These are phyloP conservation scores for Silurus aristotelis DNA, from an alignment of 2,797 vertebrate species.

Conservation along the genomic window DNA sequence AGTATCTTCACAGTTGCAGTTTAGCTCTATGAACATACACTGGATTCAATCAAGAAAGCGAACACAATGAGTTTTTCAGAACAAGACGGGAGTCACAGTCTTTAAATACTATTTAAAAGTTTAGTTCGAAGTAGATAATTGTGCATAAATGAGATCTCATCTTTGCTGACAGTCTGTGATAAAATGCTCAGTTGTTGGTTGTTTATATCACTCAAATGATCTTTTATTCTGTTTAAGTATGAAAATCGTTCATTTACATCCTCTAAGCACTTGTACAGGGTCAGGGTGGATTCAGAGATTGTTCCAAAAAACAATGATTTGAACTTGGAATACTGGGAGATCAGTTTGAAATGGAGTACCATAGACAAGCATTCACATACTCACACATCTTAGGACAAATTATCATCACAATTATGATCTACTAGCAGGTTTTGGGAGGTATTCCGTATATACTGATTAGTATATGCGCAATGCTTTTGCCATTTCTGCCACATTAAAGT, in stretches of 20 bases:
- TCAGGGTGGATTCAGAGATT: neutral
- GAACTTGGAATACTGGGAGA: neutral
- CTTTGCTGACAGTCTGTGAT: neutral
- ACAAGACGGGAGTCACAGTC: neutral
- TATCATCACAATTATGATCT: neutral
- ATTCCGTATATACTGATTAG: no score
- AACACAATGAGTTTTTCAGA: neutral
- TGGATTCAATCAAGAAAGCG: neutral
- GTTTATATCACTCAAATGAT: neutral
- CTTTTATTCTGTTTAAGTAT: neutral
- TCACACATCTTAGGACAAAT: neutral
- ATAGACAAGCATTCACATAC: neutral
- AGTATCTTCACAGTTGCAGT: neutral
- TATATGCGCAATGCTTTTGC: no score
- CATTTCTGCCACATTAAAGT: no score
- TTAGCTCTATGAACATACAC: neutral
- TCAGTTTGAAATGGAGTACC: neutral
- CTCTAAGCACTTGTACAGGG: neutral
- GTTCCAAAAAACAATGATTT: neutral
- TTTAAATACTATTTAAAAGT: neutral
- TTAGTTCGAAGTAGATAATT: neutral
- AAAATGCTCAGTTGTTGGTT: neutral
- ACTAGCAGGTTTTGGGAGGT: neutral
- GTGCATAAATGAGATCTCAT: neutral
- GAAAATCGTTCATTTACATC: neutral